A percentile compares a stretch with the other conserved stretches of the same genome.
Evolutionary conservation across 1,140 invertebrate genomes (phyloP).

Genomic region (Scylla paramamosain): DNA sequence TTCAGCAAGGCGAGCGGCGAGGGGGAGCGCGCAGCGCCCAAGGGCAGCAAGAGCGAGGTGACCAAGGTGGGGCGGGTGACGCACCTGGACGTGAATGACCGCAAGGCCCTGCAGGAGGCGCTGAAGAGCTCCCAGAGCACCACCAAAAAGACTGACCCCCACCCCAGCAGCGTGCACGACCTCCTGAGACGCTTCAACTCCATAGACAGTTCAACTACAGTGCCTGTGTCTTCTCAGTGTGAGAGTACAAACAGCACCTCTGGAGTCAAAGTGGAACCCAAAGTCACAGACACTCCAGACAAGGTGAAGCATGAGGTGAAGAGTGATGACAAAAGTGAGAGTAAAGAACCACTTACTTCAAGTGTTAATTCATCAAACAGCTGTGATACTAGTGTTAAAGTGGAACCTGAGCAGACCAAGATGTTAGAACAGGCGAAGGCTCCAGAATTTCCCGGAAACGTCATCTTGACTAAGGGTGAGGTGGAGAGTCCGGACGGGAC

Average conservation of each 20-base stretch:
- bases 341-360: constrained; percentile 66
- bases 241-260: constrained; percentile 77
- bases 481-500: constrained; percentile 78
- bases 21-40: neutral
- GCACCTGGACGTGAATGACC: constrained; percentile 76
- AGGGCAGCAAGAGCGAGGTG: constrained; percentile 56
- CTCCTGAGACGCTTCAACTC: constrained; percentile 74
- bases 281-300: constrained; percentile 65
- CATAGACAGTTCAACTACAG: constrained; percentile 76
- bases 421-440: constrained; percentile 64
- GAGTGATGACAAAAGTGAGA: constrained; percentile 70
- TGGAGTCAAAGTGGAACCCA: constrained; percentile 71
- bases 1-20: constrained; percentile 62
- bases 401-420: constrained; percentile 70
- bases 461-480: constrained; percentile 76
- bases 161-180: constrained; percentile 69
- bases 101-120: constrained; percentile 77
- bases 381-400: constrained; percentile 78
- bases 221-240: constrained; percentile 77
- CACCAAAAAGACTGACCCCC: constrained; percentile 72
- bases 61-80: constrained; percentile 75
- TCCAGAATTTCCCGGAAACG: constrained; percentile 77
- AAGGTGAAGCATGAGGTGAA: constrained; percentile 76
- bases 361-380: constrained; percentile 75
- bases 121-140: constrained; percentile 77